A percentile compares a stretch with the other conserved stretches of the same genome.
Conservation (phyloP, 1,140 invertebrate species). For the Lysiphlebus fabarum region DNA sequence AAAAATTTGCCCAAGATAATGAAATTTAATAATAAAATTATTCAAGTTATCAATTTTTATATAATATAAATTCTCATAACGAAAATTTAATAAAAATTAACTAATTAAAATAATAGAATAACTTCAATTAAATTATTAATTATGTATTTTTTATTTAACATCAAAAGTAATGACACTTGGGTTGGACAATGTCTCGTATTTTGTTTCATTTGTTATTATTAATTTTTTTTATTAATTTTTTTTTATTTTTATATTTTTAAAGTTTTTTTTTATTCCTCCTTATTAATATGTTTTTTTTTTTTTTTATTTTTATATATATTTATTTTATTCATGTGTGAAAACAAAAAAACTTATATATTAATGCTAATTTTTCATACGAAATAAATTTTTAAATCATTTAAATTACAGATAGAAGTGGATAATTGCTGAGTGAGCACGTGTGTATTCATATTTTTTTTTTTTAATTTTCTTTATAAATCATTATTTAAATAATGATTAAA, state of each 20-base stretch:
- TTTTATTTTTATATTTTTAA: conserved; percentile 26
- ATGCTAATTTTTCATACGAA: conserved; percentile 39
- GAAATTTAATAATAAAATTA: too few species aligned
- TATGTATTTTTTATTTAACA: conserved; percentile 56
- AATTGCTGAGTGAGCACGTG: conserved; percentile 27
- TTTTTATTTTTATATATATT: too few species aligned
- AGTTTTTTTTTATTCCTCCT: conserved; percentile 38
- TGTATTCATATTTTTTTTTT: conserved; percentile 21
- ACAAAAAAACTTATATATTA: conserved; percentile 47
- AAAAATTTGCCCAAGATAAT: conserved; percentile 34
- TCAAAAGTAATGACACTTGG: conserved; percentile 56
- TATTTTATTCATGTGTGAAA: conserved; percentile 39
- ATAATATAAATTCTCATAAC: too few species aligned
- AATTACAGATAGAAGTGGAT: conserved; percentile 38
- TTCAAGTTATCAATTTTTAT: too few species aligned
- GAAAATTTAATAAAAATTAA: too few species aligned
- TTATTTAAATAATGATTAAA: conserved; percentile 18
- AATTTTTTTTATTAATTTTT: conserved; percentile 39
- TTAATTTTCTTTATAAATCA: conserved; percentile 1
- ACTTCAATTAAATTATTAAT: conserved; percentile 39
- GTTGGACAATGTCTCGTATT: conserved; percentile 52
- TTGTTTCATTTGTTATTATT: conserved; percentile 31
- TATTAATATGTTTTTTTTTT: conserved; percentile 19
- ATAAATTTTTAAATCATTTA: conserved; percentile 45
- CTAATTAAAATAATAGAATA: neutral